Conservation (phyloP, 2,113 vertebrate species). For the Hyla sarda region DNA sequence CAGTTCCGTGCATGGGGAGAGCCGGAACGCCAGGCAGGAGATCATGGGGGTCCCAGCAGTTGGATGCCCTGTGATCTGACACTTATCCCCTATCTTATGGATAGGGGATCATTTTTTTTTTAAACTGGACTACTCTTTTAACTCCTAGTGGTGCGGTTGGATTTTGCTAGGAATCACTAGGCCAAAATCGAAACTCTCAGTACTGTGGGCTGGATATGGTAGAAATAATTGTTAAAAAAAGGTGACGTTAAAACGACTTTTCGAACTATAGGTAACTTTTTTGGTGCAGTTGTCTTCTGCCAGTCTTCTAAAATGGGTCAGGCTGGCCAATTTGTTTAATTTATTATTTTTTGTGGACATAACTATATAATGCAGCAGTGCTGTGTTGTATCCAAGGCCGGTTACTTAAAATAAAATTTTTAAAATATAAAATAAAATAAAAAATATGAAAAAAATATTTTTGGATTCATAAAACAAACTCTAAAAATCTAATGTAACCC, state of each 20-base stretch:
- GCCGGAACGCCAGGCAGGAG: too few species aligned
- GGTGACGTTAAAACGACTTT: not conserved
- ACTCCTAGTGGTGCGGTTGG: not conserved
- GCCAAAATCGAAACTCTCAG: too few species aligned
- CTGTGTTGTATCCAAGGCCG: not conserved
- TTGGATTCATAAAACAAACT: not conserved
- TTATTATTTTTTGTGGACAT: not conserved
- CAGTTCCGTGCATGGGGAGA: too few species aligned
- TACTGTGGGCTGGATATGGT: not conserved
- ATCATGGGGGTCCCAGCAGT: too few species aligned
- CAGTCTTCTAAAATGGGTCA: not conserved
- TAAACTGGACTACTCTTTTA: too few species aligned
- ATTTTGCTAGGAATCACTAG: not conserved
- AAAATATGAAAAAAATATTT: not conserved
- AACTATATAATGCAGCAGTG: not conserved
- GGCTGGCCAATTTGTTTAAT: not conserved
- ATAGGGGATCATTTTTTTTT: too few species aligned
- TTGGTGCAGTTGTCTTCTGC: not conserved
- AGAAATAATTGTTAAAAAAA: not conserved
- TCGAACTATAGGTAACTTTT: not conserved
- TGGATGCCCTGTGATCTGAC: too few species aligned
- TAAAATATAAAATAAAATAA: not conserved
- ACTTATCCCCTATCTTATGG: too few species aligned
- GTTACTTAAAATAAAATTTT: too few species aligned
- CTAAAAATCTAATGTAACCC: not conserved